These are phyloP conservation scores for Drosophila albomicans DNA, from an alignment of 1,140 invertebrate species.

Conservation along the genomic window DNA sequence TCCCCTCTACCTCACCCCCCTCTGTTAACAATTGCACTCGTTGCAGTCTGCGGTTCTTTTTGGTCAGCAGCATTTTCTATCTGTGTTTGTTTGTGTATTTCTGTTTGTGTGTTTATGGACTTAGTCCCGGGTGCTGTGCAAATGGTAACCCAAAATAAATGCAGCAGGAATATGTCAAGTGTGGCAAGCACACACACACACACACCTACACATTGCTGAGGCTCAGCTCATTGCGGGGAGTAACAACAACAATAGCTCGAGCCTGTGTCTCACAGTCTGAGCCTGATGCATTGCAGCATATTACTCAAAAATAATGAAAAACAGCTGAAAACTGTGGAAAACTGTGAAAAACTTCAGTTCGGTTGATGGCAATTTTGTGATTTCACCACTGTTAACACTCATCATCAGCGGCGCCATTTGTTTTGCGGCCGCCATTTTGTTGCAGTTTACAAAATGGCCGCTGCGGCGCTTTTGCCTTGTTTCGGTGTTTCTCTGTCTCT, in stretches of 20 bases:
- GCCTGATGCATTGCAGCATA: conserved; percentile 77
- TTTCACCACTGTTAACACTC: conserved; percentile 60
- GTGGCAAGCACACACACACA: conserved; percentile 33
- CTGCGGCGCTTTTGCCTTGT: conserved; percentile 19
- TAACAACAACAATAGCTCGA: conserved; percentile 8
- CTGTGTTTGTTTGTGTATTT: not conserved
- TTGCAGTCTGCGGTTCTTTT: conserved; percentile 22
- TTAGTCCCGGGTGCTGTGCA: conserved; percentile 38
- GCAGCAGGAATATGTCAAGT: conserved; percentile 75
- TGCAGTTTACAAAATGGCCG: conserved; percentile 72
- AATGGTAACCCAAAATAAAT: conserved; percentile 76
- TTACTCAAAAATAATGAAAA: conserved; percentile 71
- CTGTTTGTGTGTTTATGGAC: conserved; percentile 23
- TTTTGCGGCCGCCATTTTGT: conserved; percentile 74
- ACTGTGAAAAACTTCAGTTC: too few relatives aligned
- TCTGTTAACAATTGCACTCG: conserved; percentile 28
- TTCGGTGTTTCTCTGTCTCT: not conserved
- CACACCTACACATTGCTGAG: conserved; percentile 7
- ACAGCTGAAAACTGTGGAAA: conserved; percentile 35
- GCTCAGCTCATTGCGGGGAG: conserved; percentile 32
- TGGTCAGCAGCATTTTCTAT: conserved; percentile 15
- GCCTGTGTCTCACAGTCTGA: conserved; percentile 42
- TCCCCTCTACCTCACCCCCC: not conserved
- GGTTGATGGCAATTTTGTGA: conserved; percentile 29
- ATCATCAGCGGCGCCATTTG: conserved; percentile 68